These are phyloP conservation scores for Halichondria panicea DNA, from an alignment of 37 sponge, comb jelly and placozoan species.

Conservation along the genomic window DNA sequence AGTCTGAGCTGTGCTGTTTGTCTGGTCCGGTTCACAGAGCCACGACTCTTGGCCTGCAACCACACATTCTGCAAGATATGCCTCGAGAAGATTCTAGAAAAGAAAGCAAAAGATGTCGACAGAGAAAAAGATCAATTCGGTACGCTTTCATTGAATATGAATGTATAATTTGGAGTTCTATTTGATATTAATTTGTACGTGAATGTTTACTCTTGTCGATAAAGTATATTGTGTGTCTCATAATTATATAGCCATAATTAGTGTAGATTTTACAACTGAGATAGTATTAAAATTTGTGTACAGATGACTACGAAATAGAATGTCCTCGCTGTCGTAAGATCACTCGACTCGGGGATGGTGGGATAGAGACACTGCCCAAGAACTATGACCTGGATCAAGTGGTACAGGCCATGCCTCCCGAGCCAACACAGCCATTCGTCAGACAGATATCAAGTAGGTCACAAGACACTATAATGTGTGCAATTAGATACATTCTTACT, in stretches of 20 bases:
- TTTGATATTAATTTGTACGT: too few species aligned
- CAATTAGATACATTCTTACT: too few species aligned
- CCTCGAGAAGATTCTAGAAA: constrained; percentile 32
- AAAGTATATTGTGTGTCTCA: neutral
- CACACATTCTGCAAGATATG: constrained; percentile 49
- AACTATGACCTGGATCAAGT: constrained; percentile 33
- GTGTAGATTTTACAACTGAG: neutral
- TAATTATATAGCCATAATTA: neutral
- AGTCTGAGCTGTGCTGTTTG: constrained; percentile 40
- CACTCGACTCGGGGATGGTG: constrained; percentile 5
- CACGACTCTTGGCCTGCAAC: constrained; percentile 34
- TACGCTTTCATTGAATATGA: too few species aligned
- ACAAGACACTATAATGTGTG: too few species aligned
- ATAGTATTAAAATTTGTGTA: neutral
- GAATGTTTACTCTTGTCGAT: too few species aligned
- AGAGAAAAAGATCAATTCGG: constrained; percentile 1
- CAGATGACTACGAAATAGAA: constrained; percentile 15
- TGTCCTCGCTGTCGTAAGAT: constrained; percentile 39
- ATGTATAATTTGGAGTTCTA: too few species aligned
- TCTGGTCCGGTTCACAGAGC: constrained; percentile 35
- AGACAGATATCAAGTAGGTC: too few species aligned
- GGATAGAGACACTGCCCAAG: constrained; percentile 26
- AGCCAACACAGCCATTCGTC: too few species aligned
- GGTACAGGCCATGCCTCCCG: constrained; percentile 13
- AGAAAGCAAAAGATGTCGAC: neutral